Evolutionary conservation across 2,888 invertebrate species (phyloP).

Genomic region (Lamproptera curius): DNA sequence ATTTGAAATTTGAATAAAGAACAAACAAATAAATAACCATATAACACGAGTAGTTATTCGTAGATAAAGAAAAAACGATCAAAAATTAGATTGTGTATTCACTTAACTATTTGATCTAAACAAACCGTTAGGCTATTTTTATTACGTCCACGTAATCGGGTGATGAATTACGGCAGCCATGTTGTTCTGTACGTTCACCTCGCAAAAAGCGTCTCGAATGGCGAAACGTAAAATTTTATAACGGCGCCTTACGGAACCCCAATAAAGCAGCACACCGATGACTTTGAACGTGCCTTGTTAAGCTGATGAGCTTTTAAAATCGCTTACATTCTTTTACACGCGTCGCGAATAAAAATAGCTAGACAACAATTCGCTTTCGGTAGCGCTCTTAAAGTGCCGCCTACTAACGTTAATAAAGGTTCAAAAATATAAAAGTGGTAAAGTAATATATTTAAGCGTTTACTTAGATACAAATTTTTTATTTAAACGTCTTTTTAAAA

Average conservation of each 20-base stretch:
- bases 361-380: constrained; percentile 5
- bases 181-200: too few relatives aligned
- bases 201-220: not conserved
- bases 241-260: constrained; percentile 11
- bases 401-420: too few relatives aligned
- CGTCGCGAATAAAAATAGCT: constrained; percentile 20
- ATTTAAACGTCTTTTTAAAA: too few relatives aligned
- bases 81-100: too few relatives aligned
- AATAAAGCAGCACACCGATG: constrained; percentile 23
- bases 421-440: too few relatives aligned
- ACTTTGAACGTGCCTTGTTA: constrained; percentile 29
- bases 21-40: too few relatives aligned
- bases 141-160: not conserved
- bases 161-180: not conserved
- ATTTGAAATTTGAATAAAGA: too few relatives aligned
- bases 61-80: too few relatives aligned
- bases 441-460: too few relatives aligned
- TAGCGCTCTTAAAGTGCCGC: not conserved
- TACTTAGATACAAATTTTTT: too few relatives aligned
- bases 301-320: constrained; percentile 28
- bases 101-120: not conserved
- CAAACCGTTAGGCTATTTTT: not conserved
- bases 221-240: constrained; percentile 1
- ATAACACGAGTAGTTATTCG: too few relatives aligned
- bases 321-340: constrained; percentile 20